Evolutionary conservation across 2,888 invertebrate genomes (phyloP), one percentile per base, ranked within the genome.

Genomic region (Orchestes rusci): DNA sequence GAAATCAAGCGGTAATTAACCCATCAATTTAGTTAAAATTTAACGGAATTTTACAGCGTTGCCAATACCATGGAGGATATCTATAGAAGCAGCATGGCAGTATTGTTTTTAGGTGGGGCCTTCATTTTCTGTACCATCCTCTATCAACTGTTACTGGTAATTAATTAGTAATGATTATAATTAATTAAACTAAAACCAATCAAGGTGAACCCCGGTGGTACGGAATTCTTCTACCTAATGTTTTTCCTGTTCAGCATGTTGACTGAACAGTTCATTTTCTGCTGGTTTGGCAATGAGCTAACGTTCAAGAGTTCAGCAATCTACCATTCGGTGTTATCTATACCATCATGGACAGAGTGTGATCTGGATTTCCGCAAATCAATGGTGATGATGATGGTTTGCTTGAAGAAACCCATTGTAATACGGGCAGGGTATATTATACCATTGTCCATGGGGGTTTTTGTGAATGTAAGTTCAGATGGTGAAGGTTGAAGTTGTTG

Each of bases 261-360:
- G n/a, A 50, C 40, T 8, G 50, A 52, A 32, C 54, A 52, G 39
- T 48, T 50, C 19, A 39, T 51, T 37, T 54, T 51, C 17, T 52
- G 54, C 28, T 48, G 52, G 48, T 48, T 52, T 35, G 54, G 52
- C 32, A 51, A 45, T 34, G 45, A 54, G 31, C 29, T 51, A 12
- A 52, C 51, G n/a, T 42, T 35, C 13, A n/a, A 52, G 52, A 45
- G 50, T 32, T 23, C 34, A 16, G 28, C 10, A 40, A 41, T 50
- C 4, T 37, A 37, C 19, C 12, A 34, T n/a, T 29, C 50, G 2
- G 36, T 39, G 3, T 42, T 35, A 33, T 42, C 34, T 17, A 50
- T 50, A 16, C 52, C 52, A 10, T 17, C 16, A 3, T 52, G 52
- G 50, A 19, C 29, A 18, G 43, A 45, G 16, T 50, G 50, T 36